Evolutionary conservation across 2,888 invertebrate genomes (phyloP), one percentile per base, ranked within the genome.

Genomic region (Odontomyia ornata): DNA sequence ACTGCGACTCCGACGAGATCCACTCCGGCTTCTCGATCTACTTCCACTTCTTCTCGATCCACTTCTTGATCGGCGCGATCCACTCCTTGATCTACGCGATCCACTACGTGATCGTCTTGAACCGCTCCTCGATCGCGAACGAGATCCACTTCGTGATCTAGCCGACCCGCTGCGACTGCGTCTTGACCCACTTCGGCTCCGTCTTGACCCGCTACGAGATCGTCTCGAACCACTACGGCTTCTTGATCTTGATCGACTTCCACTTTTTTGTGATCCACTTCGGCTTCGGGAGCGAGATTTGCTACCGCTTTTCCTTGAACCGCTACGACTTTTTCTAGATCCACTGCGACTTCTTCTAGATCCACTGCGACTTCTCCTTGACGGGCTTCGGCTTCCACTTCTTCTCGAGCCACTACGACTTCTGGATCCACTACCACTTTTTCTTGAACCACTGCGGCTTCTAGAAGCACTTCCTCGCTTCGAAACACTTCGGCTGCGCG

Each of bases 331-430:
- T 73, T 81, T 57, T 75, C 79, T 79, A 23, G 83, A 83, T 2
- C 82, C 82, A 75, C 83, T 84, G 62, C 82, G 83, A 1, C 85
- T 84, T 57, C 83, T 82, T 64, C 80, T 81, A 2, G 84, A 84
- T 25, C 82, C 83, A 47, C 80, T 82, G 3, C 82, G 79, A 1
- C 81, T 81, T 73, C 78, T 77, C 1, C 73, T 21, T 1, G 76
- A 76, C 84, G 83, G 84, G 81, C 84, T 83, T 5, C 84, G 81
- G 28, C 84, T 84, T 25, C 80, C 79, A 76, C 77, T 80, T 30
- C 80, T 80, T 7, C 82, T 81, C 1, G 76, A 76, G 84, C 83
- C 84, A 81, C 84, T 84, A 4, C 83, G 81, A 27, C 77, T 77
- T 25, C 79, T 46, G n/a, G 69, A 67, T 18, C 75, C 83, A 3